These are phyloP conservation scores for Phoebastria nigripes DNA, from an alignment of 2,797 vertebrate species.

Conservation along the genomic window DNA sequence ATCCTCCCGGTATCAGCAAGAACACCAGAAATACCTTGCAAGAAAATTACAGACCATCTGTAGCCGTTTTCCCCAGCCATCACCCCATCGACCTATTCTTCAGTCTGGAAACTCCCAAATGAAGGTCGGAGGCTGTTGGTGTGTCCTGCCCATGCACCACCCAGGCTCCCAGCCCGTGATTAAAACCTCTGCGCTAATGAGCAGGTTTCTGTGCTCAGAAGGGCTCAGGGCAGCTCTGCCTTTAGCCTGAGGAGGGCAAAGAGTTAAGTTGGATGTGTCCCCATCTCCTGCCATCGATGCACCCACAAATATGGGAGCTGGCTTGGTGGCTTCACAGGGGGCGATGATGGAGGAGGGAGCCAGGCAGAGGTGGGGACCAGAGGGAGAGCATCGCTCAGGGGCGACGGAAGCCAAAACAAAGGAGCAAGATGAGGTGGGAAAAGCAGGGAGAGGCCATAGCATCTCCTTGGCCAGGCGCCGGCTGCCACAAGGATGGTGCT, in stretches of 20 bases:
- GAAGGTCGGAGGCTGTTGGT: fast-evolving
- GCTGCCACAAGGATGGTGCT: neutral
- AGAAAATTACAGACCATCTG: neutral
- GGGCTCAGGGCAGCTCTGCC: neutral
- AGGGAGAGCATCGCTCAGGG: fast-evolving
- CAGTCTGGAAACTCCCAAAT: neutral
- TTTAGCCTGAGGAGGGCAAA: neutral
- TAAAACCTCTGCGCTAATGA: neutral
- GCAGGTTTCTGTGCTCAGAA: neutral
- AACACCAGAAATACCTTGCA: neutral
- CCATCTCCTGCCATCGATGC: fast-evolving
- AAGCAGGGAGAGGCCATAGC: neutral
- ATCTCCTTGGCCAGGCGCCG: neutral
- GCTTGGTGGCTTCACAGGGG: neutral
- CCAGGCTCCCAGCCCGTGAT: neutral
- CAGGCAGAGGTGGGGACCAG: neutral
- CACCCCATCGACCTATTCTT: fast-evolving
- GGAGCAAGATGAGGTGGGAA: neutral
- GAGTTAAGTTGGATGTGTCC: neutral
- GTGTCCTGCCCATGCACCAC: neutral
- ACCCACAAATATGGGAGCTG: neutral
- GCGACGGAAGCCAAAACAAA: neutral
- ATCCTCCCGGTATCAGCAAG: neutral
- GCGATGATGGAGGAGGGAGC: too few relatives aligned
- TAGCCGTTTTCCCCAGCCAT: neutral